Conservation (phyloP, 1,140 invertebrate genomes). For the Parapsyche elsis region DNA sequence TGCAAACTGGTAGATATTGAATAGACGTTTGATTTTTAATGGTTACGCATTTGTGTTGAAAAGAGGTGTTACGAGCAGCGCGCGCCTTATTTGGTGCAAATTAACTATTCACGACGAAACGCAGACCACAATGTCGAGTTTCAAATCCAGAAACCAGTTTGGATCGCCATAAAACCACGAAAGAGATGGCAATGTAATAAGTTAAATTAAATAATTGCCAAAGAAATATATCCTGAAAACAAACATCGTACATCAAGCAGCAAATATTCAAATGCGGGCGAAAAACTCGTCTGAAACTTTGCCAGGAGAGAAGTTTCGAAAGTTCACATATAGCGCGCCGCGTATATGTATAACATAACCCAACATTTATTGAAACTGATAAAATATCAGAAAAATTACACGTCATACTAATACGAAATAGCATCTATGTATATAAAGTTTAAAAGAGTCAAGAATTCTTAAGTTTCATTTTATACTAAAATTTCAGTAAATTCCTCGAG, state of each 20-base stretch:
- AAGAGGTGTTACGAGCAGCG: not conserved
- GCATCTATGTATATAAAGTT: too few relatives aligned
- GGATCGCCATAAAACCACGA: not conserved
- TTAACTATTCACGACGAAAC: not conserved
- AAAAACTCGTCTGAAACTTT: slow-evolving; percentile 31
- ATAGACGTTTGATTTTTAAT: slow-evolving; percentile 5
- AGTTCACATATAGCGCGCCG: slow-evolving; percentile 18
- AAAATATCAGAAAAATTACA: slow-evolving; percentile 42
- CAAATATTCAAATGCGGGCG: slow-evolving; percentile 32
- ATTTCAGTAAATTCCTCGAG: too few relatives aligned
- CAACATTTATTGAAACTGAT: slow-evolving; percentile 40
- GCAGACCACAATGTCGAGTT: not conserved
- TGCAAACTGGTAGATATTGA: not conserved
- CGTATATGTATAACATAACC: slow-evolving; percentile 29
- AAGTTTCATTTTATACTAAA: too few relatives aligned
- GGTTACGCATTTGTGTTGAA: not conserved
- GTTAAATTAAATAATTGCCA: slow-evolving; percentile 11
- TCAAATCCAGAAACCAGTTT: not conserved
- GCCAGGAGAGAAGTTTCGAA: slow-evolving; percentile 20
- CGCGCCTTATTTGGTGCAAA: not conserved
- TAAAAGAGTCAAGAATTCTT: too few relatives aligned
- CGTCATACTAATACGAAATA: too few relatives aligned
- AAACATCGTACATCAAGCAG: slow-evolving; percentile 1
- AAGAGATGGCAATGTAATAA: slow-evolving; percentile 11
- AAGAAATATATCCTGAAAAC: not conserved